Evolutionary conservation across 2,113 vertebrate species (phyloP), one percentile per base, ranked within the genome.

Genomic region (Pseudopodoces humilis): DNA sequence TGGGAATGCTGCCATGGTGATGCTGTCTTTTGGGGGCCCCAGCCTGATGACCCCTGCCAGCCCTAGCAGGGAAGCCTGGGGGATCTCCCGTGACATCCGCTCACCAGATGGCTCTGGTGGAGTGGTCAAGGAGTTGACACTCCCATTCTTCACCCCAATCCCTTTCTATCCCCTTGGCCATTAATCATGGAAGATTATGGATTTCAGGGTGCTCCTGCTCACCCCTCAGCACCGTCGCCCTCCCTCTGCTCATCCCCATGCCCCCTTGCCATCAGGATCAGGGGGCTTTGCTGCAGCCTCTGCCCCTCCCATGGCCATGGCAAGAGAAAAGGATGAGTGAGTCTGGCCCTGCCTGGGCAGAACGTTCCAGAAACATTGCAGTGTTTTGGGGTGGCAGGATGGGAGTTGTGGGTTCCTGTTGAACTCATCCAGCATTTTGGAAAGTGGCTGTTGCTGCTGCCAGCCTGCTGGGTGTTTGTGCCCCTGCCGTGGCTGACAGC

Each of bases 341-440:
- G 18, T 59, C 69, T 7, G 12, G 15, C 49, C 30, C 19, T 78
- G 39, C 28, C 41, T 41, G 39, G 60, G 55, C 23, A 83, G 92
- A 95, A 92, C 25, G 88, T 94, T 95, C 94, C 41, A 56, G 92
- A 94, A 95, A 37, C 0, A 4, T 28, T 72, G 69, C 59, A 53
- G 53, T 4, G 1, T 81, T 93, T 78, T 15, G 50, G 55, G 81
- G 47, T 14, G 71, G 33, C 65, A 60, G 46, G 56, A 30, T 69
- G 50, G 44, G 46, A 56, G 47, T 2, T 70, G 13, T 56, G 41
- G 39, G 25, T 41, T 76, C 64, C n/a, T 14, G 4, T 23, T 70
- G 67, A 70, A 41, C 47, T 22, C 44, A 55, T 23, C 10, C 33
- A 70, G 28, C 19, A 11, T 19, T 44, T 27, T 41, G 47, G 55